Evolutionary conservation across 2,797 vertebrate species (phyloP), one percentile per base, ranked within the genome.

Genomic region (Acestrorhynchus altus): DNA sequence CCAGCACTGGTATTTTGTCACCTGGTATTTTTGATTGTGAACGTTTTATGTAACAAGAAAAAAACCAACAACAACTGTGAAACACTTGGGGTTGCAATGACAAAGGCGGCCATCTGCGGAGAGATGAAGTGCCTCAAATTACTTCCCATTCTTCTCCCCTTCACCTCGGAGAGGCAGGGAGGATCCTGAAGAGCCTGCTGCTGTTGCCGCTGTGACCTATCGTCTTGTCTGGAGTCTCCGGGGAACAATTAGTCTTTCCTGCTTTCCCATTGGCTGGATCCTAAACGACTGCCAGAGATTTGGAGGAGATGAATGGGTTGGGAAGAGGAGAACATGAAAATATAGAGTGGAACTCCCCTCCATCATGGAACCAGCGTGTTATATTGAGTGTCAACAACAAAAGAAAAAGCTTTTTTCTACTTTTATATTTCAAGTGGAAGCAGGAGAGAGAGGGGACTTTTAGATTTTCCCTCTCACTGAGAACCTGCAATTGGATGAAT

Each of bases 171-270:
- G 8, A 35, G 40, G 24, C n/a, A 35, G 39, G 16, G 52, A 65
- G 52, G 80, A 79, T 78, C 78, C 22, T 78, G 49, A 88, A 89
- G 86, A 86, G 87, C 82, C 86, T 13, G 24, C 54, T 65, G 72
- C 78, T 83, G 83, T 86, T 88, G 89, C 78, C 83, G 83, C 86
- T 88, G 89, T 91, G 91, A 93, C 91, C 92, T 88, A 92, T 91
- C 89, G 88, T 88, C 87, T 90, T 91, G 91, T 93, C 91, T 87
- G 81, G 81, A 86, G 86, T 90, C 89, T 87, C 81, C 70, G 64
- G 90, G 85, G 90, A 92, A 92, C 91, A 92, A 93, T 94, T 94
- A 92, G 91, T 91, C 91, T 92, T 57, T 89, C 76, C 81, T 83
- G 42, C 26, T 44, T 8, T 73, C 70, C 63, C 69, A 28, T 46